Conservation (phyloP, 64 coral and sea anemone genomes). For the Astreopora myriophthalma region DNA sequence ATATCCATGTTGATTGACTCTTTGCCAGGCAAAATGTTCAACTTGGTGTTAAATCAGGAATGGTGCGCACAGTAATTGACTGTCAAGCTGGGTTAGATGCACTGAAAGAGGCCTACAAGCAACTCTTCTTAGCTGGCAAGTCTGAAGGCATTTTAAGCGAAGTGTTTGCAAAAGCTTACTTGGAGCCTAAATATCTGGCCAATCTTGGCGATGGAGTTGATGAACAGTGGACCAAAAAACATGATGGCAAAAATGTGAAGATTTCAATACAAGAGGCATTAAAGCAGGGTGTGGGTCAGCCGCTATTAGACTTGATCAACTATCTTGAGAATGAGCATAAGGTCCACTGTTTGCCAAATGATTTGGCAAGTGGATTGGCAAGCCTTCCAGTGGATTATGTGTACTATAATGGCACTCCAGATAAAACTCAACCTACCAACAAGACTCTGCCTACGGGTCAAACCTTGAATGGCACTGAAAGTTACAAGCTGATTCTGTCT, state of each 20-base stretch:
- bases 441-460: constrained; percentile 84
- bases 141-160: constrained; percentile 49
- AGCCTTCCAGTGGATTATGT: constrained; percentile 72
- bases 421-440: constrained; percentile 58
- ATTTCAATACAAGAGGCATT: constrained; percentile 65
- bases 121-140: constrained; percentile 33
- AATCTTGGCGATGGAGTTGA: constrained; percentile 66
- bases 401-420: constrained; percentile 54
- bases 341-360: constrained; percentile 61
- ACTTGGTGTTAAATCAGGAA: constrained; percentile 78
- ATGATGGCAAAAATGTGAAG: constrained; percentile 69
- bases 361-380: constrained; percentile 55
- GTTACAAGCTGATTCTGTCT: constrained; percentile 77
- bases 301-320: constrained; percentile 69
- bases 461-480: constrained; percentile 70
- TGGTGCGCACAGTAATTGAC: constrained; percentile 81
- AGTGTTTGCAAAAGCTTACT: constrained; percentile 60
- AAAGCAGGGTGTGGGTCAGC: constrained; percentile 76
- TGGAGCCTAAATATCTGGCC: constrained; percentile 8
- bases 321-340: constrained; percentile 84
- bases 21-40: constrained; percentile 75
- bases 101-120: constrained; percentile 63
- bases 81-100: constrained; percentile 87
- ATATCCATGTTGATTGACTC: background rate
- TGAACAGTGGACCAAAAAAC: constrained; percentile 42